These are phyloP conservation scores for Eublepharis macularius DNA, from an alignment of 2,113 vertebrate genomes.

Conservation along the genomic window DNA sequence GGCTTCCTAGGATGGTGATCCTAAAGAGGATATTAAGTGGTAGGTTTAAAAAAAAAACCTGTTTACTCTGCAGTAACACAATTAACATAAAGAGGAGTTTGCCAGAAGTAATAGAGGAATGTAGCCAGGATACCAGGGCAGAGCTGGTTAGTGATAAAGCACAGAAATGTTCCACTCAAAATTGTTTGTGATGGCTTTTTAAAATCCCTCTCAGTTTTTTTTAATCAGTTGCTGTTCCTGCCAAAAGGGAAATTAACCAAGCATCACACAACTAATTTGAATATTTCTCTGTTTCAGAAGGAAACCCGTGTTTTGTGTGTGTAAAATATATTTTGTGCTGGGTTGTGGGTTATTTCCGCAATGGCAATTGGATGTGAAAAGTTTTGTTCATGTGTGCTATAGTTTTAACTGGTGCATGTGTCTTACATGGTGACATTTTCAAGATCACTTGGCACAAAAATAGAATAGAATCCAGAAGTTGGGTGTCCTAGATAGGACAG, in stretches of 20 bases:
- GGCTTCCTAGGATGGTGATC: neutral
- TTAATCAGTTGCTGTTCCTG: neutral
- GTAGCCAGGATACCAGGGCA: neutral
- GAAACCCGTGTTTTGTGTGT: neutral
- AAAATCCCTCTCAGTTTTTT: neutral
- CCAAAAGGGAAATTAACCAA: neutral
- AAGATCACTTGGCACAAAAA: neutral
- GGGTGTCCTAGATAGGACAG: neutral
- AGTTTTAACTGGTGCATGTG: constrained; percentile 22
- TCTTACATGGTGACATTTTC: constrained; percentile 29
- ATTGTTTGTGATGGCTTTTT: neutral
- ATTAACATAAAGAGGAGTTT: neutral
- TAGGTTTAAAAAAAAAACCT: neutral
- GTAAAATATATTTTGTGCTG: constrained; percentile 40
- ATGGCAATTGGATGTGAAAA: constrained; percentile 37
- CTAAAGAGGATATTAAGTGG: neutral
- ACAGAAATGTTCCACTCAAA: neutral
- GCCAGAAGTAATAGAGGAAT: constrained; percentile 3
- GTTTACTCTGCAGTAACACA: neutral
- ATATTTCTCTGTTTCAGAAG: neutral
- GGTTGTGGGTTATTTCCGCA: constrained; percentile 41
- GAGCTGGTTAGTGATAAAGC: neutral
- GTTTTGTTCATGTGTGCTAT: constrained; percentile 40
- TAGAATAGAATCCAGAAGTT: neutral
- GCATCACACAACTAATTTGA: neutral